phyloP scores from a whole-genome alignment of 2,888 invertebrate species.

The Molorchus minor region DNA sequence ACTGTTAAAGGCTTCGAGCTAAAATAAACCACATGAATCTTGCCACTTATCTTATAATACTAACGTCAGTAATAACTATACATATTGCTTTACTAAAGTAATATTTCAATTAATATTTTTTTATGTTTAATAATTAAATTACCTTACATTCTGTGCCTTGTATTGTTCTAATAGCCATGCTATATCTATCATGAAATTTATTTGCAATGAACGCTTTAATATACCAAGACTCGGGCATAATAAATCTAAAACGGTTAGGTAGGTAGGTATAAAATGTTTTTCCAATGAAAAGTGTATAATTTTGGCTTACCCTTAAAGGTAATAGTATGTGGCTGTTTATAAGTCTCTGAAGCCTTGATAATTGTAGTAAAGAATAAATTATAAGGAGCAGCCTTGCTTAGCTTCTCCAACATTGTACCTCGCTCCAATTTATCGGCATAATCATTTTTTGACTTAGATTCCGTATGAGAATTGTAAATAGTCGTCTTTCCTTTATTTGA shows the following conservation, averaged over 20 bases:
- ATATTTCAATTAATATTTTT: constrained; percentile 20
- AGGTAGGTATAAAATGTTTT: not conserved
- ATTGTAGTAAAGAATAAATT: constrained; percentile 80
- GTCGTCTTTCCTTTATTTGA: constrained; percentile 67
- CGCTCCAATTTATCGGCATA: constrained; percentile 15
- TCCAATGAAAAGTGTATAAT: too few relatives aligned
- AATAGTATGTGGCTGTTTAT: constrained; percentile 71
- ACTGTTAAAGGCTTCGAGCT: constrained; percentile 78
- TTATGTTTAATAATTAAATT: constrained; percentile 47
- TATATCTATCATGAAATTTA: constrained; percentile 93
- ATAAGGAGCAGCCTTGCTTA: constrained; percentile 75
- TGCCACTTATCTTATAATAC: not conserved
- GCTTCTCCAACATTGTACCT: constrained; percentile 73
- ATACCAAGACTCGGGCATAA: constrained; percentile 80
- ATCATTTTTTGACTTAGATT: constrained; percentile 1
- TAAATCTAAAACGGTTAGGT: constrained; percentile 68
- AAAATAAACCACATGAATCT: constrained; percentile 45
- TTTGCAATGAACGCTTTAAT: constrained; percentile 79
- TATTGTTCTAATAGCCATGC: constrained; percentile 91
- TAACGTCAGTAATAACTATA: too few relatives aligned
- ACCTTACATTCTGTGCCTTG: constrained; percentile 77
- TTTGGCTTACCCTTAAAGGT: constrained; percentile 71
- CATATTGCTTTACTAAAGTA: too few relatives aligned
- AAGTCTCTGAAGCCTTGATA: constrained; percentile 70
- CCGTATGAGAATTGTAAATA: constrained; percentile 44